Evolutionary conservation across 2,888 invertebrate genomes (phyloP).

Genomic region (Ichneumoninae sp.): DNA sequence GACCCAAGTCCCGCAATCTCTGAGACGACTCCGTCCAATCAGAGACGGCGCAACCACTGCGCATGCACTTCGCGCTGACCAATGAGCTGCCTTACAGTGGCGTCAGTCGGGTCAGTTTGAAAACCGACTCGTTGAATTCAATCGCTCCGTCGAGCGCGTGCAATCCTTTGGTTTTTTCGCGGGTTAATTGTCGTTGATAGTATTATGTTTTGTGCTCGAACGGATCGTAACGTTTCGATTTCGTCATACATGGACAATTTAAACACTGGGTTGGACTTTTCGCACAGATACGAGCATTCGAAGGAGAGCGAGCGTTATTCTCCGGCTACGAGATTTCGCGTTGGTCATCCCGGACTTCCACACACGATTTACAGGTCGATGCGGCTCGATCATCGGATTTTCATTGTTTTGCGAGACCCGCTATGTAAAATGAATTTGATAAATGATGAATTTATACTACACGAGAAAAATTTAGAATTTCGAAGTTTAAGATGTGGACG

Average conservation of each 20-base stretch:
- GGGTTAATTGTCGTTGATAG: neutral
- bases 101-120: neutral
- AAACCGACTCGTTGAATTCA: too few species aligned
- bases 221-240: neutral
- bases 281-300: neutral
- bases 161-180: neutral
- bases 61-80: neutral
- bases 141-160: too few species aligned
- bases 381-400: neutral
- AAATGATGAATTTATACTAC: too few species aligned
- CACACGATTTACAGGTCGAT: neutral
- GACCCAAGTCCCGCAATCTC: neutral
- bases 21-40: neutral
- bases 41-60: neutral
- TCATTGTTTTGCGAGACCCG: neutral
- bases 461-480: too few species aligned
- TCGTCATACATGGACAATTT: neutral
- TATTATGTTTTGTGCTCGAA: neutral
- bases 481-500: too few species aligned
- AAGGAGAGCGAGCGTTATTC: neutral
- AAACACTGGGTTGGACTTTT: too few species aligned
- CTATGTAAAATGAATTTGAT: too few species aligned
- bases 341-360: neutral
- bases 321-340: neutral
- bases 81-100: neutral